A percentile compares a stretch with the other conserved stretches of the same genome.
These are phyloP conservation scores for Hydractinia symbiolongicarpus DNA, from an alignment of 30 jellyfish, hydroid and myxozoan species.

Conservation along the genomic window DNA sequence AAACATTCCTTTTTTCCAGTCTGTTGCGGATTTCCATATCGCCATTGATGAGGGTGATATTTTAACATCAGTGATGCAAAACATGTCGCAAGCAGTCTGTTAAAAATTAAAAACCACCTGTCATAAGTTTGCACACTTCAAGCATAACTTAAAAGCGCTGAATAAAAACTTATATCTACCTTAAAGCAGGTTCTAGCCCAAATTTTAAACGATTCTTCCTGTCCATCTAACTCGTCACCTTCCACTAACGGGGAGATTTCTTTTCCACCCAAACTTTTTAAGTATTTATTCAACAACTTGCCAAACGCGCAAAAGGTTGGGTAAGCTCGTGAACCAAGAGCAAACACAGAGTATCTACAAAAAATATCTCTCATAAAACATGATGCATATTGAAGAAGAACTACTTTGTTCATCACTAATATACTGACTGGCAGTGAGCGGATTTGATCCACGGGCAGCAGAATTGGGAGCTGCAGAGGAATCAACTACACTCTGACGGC, in stretches of 20 bases:
- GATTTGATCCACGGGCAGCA: too few relatives aligned
- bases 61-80: not conserved
- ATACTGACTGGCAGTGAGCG: too few relatives aligned
- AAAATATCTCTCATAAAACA: too few relatives aligned
- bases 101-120: not conserved
- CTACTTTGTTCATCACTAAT: too few relatives aligned
- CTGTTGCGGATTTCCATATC: not conserved
- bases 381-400: too few relatives aligned
- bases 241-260: conserved; percentile 67
- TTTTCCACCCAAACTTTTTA: conserved; percentile 56
- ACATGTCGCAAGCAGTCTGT: conserved; percentile 8
- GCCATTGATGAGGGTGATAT: not conserved
- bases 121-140: not conserved
- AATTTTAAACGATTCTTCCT: conserved; percentile 64
- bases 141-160: not conserved
- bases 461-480: too few relatives aligned
- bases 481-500: too few relatives aligned
- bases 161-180: conserved; percentile 15
- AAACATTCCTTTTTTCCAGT: not conserved
- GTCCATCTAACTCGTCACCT: conserved; percentile 85
- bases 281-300: conserved; percentile 38
- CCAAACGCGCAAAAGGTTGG: conserved; percentile 88
- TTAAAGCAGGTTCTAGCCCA: conserved; percentile 74
- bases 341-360: conserved; percentile 85
- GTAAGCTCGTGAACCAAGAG: conserved; percentile 80